phyloP scores from a whole-genome alignment of 2,888 invertebrate genomes.

The Chydorus sphaericus region DNA sequence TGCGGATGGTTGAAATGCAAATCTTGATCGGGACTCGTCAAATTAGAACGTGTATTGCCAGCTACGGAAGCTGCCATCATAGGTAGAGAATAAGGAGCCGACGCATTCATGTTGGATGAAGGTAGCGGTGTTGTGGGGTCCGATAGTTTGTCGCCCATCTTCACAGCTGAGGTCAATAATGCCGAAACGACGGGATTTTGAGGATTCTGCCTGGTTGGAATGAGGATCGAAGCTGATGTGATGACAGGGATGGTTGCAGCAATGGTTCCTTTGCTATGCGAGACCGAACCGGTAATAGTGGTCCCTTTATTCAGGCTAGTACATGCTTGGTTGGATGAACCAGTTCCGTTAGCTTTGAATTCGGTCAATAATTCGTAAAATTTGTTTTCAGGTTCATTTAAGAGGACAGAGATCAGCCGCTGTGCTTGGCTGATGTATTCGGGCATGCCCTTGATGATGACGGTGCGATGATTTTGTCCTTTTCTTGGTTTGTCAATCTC shows the following conservation, averaged over 20 bases:
- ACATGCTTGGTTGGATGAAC: conserved; percentile 4
- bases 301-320: background rate
- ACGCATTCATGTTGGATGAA: background rate
- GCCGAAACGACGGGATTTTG: conserved; percentile 2
- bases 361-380: conserved; percentile 66
- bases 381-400: conserved; percentile 90
- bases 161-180: conserved; percentile 8
- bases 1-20: conserved; percentile 78
- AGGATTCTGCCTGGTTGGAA: conserved; percentile 13
- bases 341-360: conserved; percentile 28
- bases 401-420: conserved; percentile 72
- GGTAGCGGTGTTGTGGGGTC: background rate
- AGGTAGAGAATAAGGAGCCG: background rate
- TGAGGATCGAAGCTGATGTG: background rate
- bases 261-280: conserved; percentile 29
- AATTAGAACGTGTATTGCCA: conserved; percentile 9
- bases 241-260: conserved; percentile 12
- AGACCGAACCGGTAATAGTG: conserved; percentile 21
- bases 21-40: conserved; percentile 39
- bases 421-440: conserved; percentile 89
- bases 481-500: conserved; percentile 91
- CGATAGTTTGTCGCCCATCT: conserved; percentile 13
- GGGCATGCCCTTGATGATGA: conserved; percentile 85
- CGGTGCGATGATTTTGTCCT: conserved; percentile 72
- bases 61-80: conserved; percentile 11